Percentiles rank a stretch among this genome's conserved stretches.
phyloP scores from a whole-genome alignment of 1,140 invertebrate species.

The Melanaphis sacchari region DNA sequence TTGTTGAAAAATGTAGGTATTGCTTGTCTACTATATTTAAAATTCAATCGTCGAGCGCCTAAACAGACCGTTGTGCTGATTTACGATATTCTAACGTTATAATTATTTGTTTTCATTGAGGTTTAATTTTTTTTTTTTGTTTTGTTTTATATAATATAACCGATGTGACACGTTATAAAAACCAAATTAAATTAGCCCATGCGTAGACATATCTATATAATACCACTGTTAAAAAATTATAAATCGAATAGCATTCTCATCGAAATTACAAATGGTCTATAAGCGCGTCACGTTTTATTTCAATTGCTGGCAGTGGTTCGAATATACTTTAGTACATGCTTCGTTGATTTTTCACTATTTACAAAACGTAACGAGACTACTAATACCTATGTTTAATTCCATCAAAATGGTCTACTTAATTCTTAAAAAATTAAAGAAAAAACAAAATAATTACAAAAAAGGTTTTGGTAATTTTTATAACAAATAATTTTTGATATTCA shows the following conservation, averaged over 20 bases:
- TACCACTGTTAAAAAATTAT: too few species aligned
- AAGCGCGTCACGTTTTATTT: background rate
- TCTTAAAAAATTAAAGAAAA: background rate
- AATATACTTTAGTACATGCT: background rate
- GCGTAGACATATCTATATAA: too few species aligned
- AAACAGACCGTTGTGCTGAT: too few species aligned
- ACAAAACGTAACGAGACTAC: background rate
- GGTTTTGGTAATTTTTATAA: background rate
- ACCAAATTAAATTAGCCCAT: too few species aligned
- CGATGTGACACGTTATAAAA: background rate
- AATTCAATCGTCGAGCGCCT: too few species aligned
- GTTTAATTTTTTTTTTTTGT: too few species aligned
- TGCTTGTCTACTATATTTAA: too few species aligned
- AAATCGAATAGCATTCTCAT: background rate
- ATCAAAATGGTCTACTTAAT: background rate
- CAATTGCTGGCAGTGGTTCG: background rate
- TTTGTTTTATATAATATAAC: background rate
- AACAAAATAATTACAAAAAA: background rate
- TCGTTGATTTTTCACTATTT: background rate
- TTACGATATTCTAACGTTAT: too few species aligned
- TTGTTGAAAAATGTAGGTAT: too few species aligned
- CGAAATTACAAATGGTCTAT: background rate
- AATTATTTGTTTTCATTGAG: too few species aligned
- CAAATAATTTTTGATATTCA: background rate
- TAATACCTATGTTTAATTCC: background rate